Evolutionary conservation across 2,113 vertebrate species (phyloP).

Genomic region (Epinephelus cyanopodus): DNA sequence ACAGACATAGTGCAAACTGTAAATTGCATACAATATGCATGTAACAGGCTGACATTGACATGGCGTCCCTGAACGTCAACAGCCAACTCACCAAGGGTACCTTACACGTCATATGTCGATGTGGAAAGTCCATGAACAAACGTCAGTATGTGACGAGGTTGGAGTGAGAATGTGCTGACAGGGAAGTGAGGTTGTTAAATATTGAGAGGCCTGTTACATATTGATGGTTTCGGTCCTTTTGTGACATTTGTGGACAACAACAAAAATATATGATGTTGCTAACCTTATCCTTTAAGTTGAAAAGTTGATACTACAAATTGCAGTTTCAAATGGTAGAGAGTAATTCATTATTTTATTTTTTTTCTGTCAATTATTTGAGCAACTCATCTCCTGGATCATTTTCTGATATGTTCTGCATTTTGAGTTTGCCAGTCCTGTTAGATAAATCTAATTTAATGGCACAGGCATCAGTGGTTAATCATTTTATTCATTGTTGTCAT

Average conservation of each 20-base stretch:
- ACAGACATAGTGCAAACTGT: too few relatives aligned
- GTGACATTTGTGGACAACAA: neutral
- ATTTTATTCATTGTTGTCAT: neutral
- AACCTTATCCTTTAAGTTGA: too few relatives aligned
- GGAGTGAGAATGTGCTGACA: neutral
- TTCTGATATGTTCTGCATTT: neutral
- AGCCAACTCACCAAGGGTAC: too few relatives aligned
- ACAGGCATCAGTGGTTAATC: neutral
- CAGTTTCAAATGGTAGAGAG: neutral
- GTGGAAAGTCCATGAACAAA: too few relatives aligned
- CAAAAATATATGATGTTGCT: too few relatives aligned
- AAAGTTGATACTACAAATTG: neutral
- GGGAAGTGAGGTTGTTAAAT: neutral
- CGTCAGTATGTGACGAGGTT: too few relatives aligned
- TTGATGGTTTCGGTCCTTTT: neutral
- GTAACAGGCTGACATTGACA: too few relatives aligned
- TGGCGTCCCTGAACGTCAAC: too few relatives aligned
- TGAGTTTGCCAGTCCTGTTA: neutral
- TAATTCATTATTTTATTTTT: neutral
- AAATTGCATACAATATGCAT: too few relatives aligned
- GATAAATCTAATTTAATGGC: neutral
- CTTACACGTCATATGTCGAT: too few relatives aligned
- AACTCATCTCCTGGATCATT: neutral
- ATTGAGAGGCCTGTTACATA: neutral
- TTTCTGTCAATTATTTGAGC: neutral